These are phyloP conservation scores for Lypha dubia DNA, from an alignment of 2,888 invertebrate genomes.

Conservation along the genomic window DNA sequence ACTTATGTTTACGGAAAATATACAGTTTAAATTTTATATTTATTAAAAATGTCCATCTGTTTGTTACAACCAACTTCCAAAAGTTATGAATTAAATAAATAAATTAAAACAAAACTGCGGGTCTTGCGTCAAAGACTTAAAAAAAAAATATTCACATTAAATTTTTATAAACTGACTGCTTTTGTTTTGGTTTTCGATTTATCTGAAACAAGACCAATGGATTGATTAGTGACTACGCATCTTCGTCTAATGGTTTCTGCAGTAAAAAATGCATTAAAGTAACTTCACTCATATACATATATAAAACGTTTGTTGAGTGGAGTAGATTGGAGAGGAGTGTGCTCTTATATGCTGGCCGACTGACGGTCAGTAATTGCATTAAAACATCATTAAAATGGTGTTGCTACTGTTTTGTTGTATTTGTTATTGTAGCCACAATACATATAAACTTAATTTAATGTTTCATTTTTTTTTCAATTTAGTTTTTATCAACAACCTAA, in stretches of 20 bases:
- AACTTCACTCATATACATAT: not conserved
- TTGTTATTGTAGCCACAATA: slow-evolving; percentile 25
- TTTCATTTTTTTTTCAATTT: slow-evolving; percentile 63
- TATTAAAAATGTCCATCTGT: slow-evolving; percentile 32
- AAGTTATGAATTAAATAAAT: slow-evolving; percentile 22
- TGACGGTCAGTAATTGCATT: slow-evolving; percentile 70
- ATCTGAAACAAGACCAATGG: slow-evolving; percentile 39
- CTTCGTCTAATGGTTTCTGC: slow-evolving; percentile 15
- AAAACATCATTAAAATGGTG: slow-evolving; percentile 64
- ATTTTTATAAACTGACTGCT: not conserved
- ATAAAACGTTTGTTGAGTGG: slow-evolving; percentile 4
- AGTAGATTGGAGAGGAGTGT: slow-evolving; percentile 30
- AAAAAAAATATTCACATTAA: slow-evolving; percentile 11
- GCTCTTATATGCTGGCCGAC: slow-evolving; percentile 64
- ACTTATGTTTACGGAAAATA: not conserved
- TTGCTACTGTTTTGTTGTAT: slow-evolving; percentile 41
- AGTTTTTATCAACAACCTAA: slow-evolving; percentile 53
- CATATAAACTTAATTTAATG: slow-evolving; percentile 66
- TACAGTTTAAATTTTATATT: not conserved
- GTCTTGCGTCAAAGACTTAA: slow-evolving; percentile 44
- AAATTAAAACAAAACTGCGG: slow-evolving; percentile 61
- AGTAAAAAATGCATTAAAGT: slow-evolving; percentile 12
- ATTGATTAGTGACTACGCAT: slow-evolving; percentile 41
- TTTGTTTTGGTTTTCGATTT: slow-evolving; percentile 56
- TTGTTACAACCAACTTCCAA: slow-evolving; percentile 22